phyloP scores from a whole-genome alignment of 2,113 vertebrate species.

The Empidonax alnorum region DNA sequence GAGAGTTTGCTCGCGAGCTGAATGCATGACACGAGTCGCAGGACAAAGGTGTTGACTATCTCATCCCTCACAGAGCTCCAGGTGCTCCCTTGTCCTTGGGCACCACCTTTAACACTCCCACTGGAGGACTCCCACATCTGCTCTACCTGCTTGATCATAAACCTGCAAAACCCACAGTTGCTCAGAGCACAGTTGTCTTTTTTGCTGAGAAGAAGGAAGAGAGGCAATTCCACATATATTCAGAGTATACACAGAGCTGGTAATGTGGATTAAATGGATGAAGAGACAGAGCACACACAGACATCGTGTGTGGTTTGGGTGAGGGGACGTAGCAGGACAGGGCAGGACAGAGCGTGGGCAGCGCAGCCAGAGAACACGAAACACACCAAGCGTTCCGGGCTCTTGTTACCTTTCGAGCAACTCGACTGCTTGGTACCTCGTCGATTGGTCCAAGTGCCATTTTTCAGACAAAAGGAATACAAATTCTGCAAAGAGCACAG shows the following conservation, averaged over 20 bases:
- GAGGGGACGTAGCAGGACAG: neutral
- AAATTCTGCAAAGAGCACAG: constrained; percentile 71
- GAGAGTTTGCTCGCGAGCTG: constrained; percentile 93
- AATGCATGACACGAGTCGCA: constrained; percentile 86
- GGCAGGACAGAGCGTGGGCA: accelerated
- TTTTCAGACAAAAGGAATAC: constrained; percentile 80
- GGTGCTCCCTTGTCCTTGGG: neutral
- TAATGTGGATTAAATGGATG: neutral
- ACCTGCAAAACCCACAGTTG: constrained; percentile 72
- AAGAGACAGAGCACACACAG: neutral
- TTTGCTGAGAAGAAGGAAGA: neutral
- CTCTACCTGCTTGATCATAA: constrained; percentile 84
- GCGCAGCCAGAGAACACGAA: accelerated
- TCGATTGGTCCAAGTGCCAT: constrained; percentile 71
- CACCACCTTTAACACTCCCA: neutral
- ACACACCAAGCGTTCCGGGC: accelerated
- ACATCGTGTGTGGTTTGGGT: accelerated
- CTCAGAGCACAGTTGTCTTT: neutral
- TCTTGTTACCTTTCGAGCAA: constrained; percentile 78
- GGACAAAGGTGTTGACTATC: constrained; percentile 75
- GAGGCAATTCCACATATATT: accelerated
- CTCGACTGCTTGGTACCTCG: constrained; percentile 80
- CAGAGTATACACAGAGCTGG: accelerated
- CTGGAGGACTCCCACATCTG: constrained; percentile 57
- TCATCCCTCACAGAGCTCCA: constrained; percentile 73